Evolutionary conservation across 2,797 vertebrate species (phyloP).

Genomic region (Acanthurus leucopareius): DNA sequence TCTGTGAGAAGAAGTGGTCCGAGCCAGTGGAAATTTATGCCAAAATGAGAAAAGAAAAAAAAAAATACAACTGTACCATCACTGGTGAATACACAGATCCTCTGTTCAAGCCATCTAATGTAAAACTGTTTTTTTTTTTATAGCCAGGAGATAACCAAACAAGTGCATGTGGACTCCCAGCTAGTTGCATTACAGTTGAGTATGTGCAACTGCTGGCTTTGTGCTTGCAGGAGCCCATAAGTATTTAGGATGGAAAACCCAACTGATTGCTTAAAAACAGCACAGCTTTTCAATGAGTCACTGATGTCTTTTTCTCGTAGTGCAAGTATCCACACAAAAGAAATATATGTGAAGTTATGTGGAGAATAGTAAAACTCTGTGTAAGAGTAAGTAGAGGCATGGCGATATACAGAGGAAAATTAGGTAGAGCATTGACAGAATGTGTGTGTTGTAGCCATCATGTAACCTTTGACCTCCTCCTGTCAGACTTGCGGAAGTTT

Average conservation of each 20-base stretch:
- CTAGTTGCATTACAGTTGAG: background rate
- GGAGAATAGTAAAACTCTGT: background rate
- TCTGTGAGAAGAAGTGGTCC: background rate
- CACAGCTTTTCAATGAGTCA: background rate
- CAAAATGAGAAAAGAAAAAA: background rate
- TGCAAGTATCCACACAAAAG: background rate
- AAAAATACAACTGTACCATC: background rate
- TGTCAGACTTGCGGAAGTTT: conserved; percentile 71
- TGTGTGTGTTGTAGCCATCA: conserved; percentile 53
- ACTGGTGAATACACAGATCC: background rate
- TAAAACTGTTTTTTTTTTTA: background rate
- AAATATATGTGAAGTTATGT: background rate
- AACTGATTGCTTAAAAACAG: background rate
- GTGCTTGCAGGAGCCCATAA: background rate
- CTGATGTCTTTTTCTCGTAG: background rate
- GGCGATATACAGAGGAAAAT: background rate
- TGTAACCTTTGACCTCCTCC: conserved; percentile 62
- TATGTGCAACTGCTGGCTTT: background rate
- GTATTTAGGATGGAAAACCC: background rate
- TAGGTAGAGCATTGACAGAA: conserved; percentile 39
- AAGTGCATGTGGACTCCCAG: background rate
- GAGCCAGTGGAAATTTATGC: background rate
- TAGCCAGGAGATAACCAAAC: background rate
- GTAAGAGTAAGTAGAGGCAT: background rate
- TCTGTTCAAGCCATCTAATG: background rate